A percentile compares a stretch with the other conserved stretches of the same genome.
Evolutionary conservation across 2,797 vertebrate species (phyloP).

Genomic region (Argyrosomus regius): DNA sequence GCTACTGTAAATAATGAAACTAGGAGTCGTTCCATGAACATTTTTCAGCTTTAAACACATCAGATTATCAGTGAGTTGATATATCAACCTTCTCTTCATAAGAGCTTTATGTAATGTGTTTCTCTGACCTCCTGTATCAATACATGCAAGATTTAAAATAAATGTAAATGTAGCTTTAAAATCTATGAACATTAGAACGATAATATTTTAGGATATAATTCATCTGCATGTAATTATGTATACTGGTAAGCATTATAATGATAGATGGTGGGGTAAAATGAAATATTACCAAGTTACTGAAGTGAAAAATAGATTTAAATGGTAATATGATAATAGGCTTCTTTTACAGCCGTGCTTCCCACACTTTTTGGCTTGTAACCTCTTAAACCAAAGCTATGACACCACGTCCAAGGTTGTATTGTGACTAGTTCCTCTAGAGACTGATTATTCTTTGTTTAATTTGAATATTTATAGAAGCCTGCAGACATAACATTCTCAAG

Average conservation of each 20-base stretch:
- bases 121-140: not conserved
- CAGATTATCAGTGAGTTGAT: not conserved
- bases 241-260: not conserved
- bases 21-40: not conserved
- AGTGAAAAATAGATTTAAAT: not conserved
- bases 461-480: not conserved
- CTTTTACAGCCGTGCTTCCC: not conserved
- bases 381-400: not conserved
- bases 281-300: not conserved
- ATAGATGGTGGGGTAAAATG: not conserved
- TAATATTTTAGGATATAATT: not conserved
- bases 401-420: not conserved
- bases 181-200: not conserved
- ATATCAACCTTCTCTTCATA: not conserved
- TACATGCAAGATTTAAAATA: not conserved
- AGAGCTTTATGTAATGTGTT: not conserved
- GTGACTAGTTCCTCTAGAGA: not conserved
- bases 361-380: not conserved
- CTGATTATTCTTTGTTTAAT: not conserved
- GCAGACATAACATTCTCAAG: not conserved
- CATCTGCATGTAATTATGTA: not conserved
- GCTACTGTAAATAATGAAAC: not conserved
- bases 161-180: not conserved
- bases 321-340: not conserved
- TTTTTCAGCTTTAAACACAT: not conserved